A percentile compares a stretch with the other conserved stretches of the same genome.
Conservation (phyloP, 2,113 vertebrate species). For the Entelurus aequoreus region DNA sequence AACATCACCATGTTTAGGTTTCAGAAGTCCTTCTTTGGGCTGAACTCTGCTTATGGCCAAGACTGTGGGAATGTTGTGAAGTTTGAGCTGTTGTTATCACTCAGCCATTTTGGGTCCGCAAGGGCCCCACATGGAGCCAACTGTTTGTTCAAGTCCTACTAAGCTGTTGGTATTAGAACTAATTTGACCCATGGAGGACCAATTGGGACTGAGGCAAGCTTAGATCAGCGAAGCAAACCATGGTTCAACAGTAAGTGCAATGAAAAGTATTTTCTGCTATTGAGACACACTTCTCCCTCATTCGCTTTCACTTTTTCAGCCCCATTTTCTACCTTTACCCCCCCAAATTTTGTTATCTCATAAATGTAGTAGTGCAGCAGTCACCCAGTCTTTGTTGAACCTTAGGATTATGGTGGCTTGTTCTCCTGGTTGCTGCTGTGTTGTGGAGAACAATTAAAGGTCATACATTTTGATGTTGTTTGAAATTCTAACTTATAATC, state of each 20-base stretch:
- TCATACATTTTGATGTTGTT: slow-evolving; percentile 71
- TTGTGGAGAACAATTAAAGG: slow-evolving; percentile 56
- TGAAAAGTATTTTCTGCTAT: slow-evolving; percentile 23
- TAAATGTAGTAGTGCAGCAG: slow-evolving; percentile 6
- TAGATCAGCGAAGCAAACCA: slow-evolving; percentile 57
- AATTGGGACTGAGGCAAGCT: slow-evolving; percentile 43
- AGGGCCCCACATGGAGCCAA: slow-evolving; percentile 56
- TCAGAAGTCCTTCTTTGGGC: slow-evolving; percentile 45
- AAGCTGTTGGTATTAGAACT: slow-evolving; percentile 61
- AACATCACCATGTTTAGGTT: slow-evolving; percentile 50
- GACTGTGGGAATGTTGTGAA: slow-evolving; percentile 54
- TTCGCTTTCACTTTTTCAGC: not conserved
- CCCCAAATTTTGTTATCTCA: not conserved
- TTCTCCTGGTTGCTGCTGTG: slow-evolving; percentile 47
- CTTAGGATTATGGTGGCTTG: slow-evolving; percentile 23
- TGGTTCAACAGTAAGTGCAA: slow-evolving; percentile 22
- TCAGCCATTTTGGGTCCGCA: slow-evolving; percentile 50
- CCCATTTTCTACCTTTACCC: not conserved
- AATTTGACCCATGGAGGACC: slow-evolving; percentile 57
- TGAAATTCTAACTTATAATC: slow-evolving; percentile 40
- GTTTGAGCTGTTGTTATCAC: slow-evolving; percentile 21
- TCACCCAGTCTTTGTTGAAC: slow-evolving; percentile 36
- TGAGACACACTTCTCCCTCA: slow-evolving; percentile 20
- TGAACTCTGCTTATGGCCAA: slow-evolving; percentile 8
- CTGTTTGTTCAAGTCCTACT: slow-evolving; percentile 60